phyloP scores from a whole-genome alignment of 1,140 invertebrate genomes.

The Meteorus sp. region DNA sequence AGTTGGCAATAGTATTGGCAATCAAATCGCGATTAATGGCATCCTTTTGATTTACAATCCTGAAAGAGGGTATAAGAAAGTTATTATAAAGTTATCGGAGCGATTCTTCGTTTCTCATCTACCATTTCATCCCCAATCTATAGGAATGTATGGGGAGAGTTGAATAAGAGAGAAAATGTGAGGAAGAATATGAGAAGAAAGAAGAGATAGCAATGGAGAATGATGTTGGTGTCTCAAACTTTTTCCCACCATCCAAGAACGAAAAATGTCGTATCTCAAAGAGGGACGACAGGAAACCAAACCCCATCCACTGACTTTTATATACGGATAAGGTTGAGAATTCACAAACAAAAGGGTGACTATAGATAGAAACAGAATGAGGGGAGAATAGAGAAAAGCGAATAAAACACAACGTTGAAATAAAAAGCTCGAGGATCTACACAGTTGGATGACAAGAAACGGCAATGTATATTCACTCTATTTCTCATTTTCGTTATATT shows the following conservation, averaged over 20 bases:
- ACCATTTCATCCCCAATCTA: no score
- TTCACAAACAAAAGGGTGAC: not conserved
- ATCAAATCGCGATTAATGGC: slow-evolving; percentile 4
- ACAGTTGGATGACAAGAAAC: not conserved
- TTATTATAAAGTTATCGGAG: slow-evolving; percentile 4
- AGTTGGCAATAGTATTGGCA: not conserved
- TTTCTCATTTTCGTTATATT: not conserved
- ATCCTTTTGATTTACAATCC: not conserved
- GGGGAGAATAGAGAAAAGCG: not conserved
- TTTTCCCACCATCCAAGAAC: not conserved
- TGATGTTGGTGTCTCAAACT: not conserved
- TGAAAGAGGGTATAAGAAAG: not conserved
- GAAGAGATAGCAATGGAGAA: not conserved
- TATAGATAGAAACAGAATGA: not conserved
- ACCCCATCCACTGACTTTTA: not conserved
- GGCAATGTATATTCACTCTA: no score
- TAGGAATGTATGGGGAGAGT: no score
- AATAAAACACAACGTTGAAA: not conserved
- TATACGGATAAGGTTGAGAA: not conserved
- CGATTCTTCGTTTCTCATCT: not conserved
- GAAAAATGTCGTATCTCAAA: slow-evolving; percentile 4
- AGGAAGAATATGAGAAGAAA: not conserved
- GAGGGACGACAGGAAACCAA: slow-evolving; percentile 4
- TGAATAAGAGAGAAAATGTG: not conserved
- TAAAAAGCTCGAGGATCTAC: not conserved